These are phyloP conservation scores for Oreonectes daqikongensis DNA, from an alignment of 2,797 vertebrate genomes.

Conservation along the genomic window DNA sequence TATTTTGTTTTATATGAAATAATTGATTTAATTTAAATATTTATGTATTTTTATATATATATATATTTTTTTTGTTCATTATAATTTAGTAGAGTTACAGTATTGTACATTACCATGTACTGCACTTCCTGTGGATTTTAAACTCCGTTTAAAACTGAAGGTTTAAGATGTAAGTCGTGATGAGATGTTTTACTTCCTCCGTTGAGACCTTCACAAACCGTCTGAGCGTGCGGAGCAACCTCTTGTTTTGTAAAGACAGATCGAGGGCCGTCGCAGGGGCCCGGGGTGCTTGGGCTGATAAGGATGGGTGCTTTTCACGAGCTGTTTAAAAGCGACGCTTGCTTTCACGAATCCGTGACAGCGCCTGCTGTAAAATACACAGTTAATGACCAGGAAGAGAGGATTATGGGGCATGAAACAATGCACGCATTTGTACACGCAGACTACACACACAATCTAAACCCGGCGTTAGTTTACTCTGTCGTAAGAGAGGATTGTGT, in stretches of 20 bases:
- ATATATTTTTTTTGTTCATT: no score
- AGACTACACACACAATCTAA: not conserved
- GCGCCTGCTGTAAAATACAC: constrained; percentile 18
- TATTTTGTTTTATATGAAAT: no score
- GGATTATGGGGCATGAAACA: constrained; percentile 29
- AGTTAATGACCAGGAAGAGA: constrained; percentile 21
- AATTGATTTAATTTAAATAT: no score
- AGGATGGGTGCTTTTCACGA: constrained; percentile 36
- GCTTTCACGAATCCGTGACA: not conserved
- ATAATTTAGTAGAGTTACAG: no score
- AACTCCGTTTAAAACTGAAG: not conserved
- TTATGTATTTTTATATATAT: no score
- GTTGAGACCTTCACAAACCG: not conserved
- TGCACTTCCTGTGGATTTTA: not conserved
- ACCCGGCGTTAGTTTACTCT: not conserved
- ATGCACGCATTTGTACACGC: not conserved
- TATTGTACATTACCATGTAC: no score
- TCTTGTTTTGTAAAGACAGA: constrained; percentile 7
- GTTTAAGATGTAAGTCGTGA: no score
- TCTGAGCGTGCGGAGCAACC: not conserved
- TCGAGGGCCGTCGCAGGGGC: not conserved
- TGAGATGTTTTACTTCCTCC: no score
- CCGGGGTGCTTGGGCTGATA: constrained; percentile 22
- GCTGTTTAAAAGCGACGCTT: not conserved
- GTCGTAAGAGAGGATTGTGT: not conserved